Percentiles rank a stretch among this genome's conserved stretches.
Conservation (phyloP, 35 echinoderm and acorn worm genomes). For the Stichopus chloronotus region DNA sequence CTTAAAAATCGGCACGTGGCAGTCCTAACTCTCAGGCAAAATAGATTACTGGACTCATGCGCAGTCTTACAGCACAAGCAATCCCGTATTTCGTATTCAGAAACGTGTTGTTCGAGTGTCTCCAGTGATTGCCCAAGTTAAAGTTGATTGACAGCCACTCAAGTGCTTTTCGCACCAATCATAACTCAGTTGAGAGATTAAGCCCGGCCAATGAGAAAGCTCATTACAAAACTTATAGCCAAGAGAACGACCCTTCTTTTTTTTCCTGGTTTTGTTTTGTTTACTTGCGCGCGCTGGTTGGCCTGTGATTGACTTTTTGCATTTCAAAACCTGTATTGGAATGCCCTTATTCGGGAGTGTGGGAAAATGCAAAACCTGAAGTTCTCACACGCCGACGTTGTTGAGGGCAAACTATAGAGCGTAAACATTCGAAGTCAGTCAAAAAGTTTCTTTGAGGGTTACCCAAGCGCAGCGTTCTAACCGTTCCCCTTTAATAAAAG, state of each 20-base stretch:
- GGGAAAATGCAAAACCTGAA: conserved; percentile 41
- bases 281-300: conserved; percentile 14
- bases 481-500: conserved; percentile 40
- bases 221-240: conserved; percentile 7
- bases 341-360: conserved; percentile 47
- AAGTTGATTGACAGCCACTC: conserved; percentile 32
- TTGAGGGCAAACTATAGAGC: conserved; percentile 44
- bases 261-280: not conserved
- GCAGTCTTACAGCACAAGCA: not conserved
- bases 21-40: not conserved
- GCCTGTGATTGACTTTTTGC: conserved; percentile 40
- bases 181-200: conserved; percentile 24
- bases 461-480: conserved; percentile 36
- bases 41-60: conserved; percentile 24
- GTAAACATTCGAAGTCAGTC: conserved; percentile 46
- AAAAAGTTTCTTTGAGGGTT: conserved; percentile 17
- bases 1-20: conserved; percentile 41
- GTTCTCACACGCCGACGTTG: conserved; percentile 40
- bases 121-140: conserved; percentile 40
- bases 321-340: conserved; percentile 27
- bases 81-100: conserved; percentile 41
- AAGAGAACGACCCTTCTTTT: conserved; percentile 1
- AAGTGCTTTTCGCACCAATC: conserved; percentile 28
- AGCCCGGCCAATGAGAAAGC: conserved; percentile 1
- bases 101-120: conserved; percentile 36